Evolutionary conservation across 2,113 vertebrate species (phyloP).

Genomic region (Fulmarus glacialis): DNA sequence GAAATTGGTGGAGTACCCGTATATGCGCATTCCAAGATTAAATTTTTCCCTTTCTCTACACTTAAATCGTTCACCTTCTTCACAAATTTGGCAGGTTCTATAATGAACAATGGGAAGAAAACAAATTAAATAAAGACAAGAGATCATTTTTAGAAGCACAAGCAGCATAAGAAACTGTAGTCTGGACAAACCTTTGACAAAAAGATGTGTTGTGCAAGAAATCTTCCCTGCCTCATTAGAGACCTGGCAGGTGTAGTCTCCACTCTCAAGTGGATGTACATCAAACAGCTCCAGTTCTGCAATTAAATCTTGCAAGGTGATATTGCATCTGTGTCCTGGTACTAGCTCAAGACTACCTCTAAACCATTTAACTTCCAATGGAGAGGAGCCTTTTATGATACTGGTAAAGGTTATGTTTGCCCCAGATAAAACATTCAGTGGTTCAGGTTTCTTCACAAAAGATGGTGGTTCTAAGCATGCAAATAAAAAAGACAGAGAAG

Average conservation of each 20-base stretch:
- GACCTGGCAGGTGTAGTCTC: slow-evolving; percentile 93
- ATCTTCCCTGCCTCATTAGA: slow-evolving; percentile 92
- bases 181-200: slow-evolving; percentile 90
- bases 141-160: neutral
- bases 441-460: slow-evolving; percentile 89
- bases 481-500: neutral
- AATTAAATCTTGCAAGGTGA: slow-evolving; percentile 84
- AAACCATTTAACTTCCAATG: slow-evolving; percentile 93
- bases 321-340: slow-evolving; percentile 80
- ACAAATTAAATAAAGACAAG: neutral
- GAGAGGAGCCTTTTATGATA: slow-evolving; percentile 88
- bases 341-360: slow-evolving; percentile 88
- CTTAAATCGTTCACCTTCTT: slow-evolving; percentile 89
- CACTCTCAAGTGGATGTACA: slow-evolving; percentile 82
- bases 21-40: slow-evolving; percentile 89
- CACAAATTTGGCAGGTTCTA: slow-evolving; percentile 93
- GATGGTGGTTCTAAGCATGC: slow-evolving; percentile 88
- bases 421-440: slow-evolving; percentile 88
- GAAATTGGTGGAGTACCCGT: slow-evolving; percentile 89
- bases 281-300: slow-evolving; percentile 87
- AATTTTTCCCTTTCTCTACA: slow-evolving; percentile 86
- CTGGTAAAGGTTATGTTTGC: slow-evolving; percentile 84
- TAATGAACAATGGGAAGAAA: neutral
- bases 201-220: slow-evolving; percentile 86
- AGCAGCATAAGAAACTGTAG: neutral